Percentiles rank a stretch among this genome's conserved stretches.
phyloP scores from a whole-genome alignment of 2,888 invertebrate genomes.

The Pyralis farinalis region DNA sequence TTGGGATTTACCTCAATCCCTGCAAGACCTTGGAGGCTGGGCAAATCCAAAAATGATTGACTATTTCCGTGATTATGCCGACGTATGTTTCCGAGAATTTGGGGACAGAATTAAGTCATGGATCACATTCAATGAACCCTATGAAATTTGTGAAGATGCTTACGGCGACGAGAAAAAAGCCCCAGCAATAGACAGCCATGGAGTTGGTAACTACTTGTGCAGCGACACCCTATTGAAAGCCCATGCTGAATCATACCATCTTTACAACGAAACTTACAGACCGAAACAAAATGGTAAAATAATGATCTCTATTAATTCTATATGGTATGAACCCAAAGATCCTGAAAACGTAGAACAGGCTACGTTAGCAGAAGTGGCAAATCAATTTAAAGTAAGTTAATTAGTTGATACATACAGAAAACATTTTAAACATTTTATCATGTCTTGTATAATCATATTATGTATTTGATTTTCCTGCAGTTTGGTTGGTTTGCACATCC shows the following conservation, averaged over 20 bases:
- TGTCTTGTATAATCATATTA: background rate
- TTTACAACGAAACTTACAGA: slow-evolving; percentile 83
- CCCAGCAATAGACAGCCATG: slow-evolving; percentile 77
- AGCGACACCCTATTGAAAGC: slow-evolving; percentile 83
- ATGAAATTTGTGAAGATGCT: slow-evolving; percentile 74
- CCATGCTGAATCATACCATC: slow-evolving; percentile 84
- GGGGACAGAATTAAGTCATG: slow-evolving; percentile 83
- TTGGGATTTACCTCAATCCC: slow-evolving; percentile 83
- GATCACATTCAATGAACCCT: slow-evolving; percentile 87
- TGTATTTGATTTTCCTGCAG: slow-evolving; percentile 33
- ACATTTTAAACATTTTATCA: background rate
- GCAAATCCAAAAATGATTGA: slow-evolving; percentile 75
- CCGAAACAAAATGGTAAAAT: slow-evolving; percentile 75
- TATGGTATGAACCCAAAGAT: slow-evolving; percentile 74
- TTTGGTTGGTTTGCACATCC: slow-evolving; percentile 80
- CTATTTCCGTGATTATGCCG: slow-evolving; percentile 79
- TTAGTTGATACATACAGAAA: background rate
- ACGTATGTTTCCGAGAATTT: slow-evolving; percentile 75
- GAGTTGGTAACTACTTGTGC: slow-evolving; percentile 83
- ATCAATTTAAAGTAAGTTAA: slow-evolving; percentile 72
- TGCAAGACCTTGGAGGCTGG: slow-evolving; percentile 81
- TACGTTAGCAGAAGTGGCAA: slow-evolving; percentile 69
- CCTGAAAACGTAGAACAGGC: slow-evolving; percentile 60
- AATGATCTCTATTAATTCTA: slow-evolving; percentile 78
- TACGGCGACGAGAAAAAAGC: slow-evolving; percentile 76